Evolutionary conservation across 2,113 vertebrate species (phyloP).

Genomic region (Zingel zingel): DNA sequence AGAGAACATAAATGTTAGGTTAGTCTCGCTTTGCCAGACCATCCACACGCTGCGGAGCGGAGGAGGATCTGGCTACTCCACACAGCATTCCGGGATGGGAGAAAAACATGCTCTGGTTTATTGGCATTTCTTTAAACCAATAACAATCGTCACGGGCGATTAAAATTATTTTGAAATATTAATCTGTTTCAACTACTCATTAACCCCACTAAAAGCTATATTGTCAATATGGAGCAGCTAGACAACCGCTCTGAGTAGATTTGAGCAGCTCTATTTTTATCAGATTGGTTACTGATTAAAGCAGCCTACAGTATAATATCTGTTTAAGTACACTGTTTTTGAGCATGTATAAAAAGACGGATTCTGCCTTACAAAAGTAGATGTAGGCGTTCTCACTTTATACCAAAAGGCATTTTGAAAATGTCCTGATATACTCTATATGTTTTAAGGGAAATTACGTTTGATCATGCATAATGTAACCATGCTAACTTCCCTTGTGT

Average conservation of each 20-base stretch:
- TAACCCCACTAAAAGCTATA: background rate
- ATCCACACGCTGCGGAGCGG: too few relatives aligned
- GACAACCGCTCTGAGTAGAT: background rate
- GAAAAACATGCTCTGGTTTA: too few relatives aligned
- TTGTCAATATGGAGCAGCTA: background rate
- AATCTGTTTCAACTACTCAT: background rate
- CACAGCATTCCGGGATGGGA: too few relatives aligned
- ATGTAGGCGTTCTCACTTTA: background rate
- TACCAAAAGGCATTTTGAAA: slow-evolving; percentile 11
- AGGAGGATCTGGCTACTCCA: too few relatives aligned
- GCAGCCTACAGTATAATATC: background rate
- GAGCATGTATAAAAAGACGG: background rate
- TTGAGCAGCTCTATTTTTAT: background rate
- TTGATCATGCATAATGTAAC: too few relatives aligned
- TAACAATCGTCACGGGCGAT: background rate
- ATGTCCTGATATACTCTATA: slow-evolving; percentile 11
- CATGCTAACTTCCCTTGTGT: too few relatives aligned
- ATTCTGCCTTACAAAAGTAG: background rate
- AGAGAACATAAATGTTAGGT: background rate
- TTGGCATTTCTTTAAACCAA: too few relatives aligned
- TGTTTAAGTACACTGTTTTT: background rate
- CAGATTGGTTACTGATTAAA: background rate
- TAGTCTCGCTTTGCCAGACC: too few relatives aligned
- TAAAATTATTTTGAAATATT: background rate
- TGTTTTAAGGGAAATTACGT: background rate